Base-by-base conservation (phyloP, 1,140 invertebrate genomes). In the Latrodectus geometricus region DNA sequence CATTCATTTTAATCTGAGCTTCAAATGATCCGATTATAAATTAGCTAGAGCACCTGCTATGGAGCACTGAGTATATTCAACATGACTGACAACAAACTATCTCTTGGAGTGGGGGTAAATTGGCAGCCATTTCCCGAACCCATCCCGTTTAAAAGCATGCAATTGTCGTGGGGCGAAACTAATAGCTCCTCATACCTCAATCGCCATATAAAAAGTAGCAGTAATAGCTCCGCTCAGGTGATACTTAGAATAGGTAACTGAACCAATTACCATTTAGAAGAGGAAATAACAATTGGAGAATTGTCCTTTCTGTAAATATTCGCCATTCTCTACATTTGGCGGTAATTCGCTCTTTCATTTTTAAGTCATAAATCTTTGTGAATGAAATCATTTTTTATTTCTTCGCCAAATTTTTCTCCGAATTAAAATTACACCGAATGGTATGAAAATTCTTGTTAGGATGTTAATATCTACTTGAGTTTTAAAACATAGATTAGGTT, bases 141-240 rank as follows among this genome's bases (percentile, higher is more conserved):
- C 54, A 61, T 61, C 54, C 54, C 54, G 54, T 61, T 61, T 61
- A 17, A 1, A 14, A 14, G 11, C 54, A 61, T 61, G 54, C 54
- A 17, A 17, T 14, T 61, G 21, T 61, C 50, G 9, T 48, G 23
- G 56, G 56, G 76, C 76, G 76, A 65, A 78, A 78, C 76, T 68
- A 78, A 78, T 78, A 54, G 54, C 76, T 68, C 15, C 21, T 49
- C 76, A 68, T 78, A 78, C 56, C 61, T 78, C 65, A 78, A 56
- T 78, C 66, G 76, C 66, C 76, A 78, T 56, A 78, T 15, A 61
- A 61, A 61, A 78, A 78, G 76, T 78, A 78, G 23, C 35, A 49
- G 56, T 78, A 78, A 78, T 78, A 35, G 76, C 17, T 56, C 35
- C 35, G 9, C 61, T 78, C 61, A 50, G 35, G 56, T 11, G 12